Evolutionary conservation across 2,797 vertebrate species (phyloP).

Genomic region (Scomberomorus guttatus): DNA sequence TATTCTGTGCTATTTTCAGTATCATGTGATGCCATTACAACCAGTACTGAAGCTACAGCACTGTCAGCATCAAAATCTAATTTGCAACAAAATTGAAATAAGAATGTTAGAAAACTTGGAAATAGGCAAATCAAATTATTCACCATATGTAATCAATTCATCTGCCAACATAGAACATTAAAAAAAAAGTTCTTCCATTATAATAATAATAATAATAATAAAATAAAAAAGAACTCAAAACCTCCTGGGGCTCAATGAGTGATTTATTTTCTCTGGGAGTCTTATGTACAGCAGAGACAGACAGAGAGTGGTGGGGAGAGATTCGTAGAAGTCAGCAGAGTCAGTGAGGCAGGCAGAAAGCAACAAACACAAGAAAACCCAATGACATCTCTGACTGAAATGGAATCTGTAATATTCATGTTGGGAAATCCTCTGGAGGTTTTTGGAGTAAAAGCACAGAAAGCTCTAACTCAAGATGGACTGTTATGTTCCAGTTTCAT

Average conservation of each 20-base stretch:
- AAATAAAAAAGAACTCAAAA: too few species aligned
- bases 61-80: too few species aligned
- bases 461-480: constrained; percentile 41
- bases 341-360: constrained; percentile 36
- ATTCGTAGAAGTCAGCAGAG: background rate
- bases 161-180: too few species aligned
- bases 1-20: background rate
- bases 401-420: constrained; percentile 43
- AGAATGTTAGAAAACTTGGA: too few species aligned
- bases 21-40: too few species aligned
- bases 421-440: constrained; percentile 56
- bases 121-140: too few species aligned
- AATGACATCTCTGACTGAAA: constrained; percentile 49
- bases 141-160: too few species aligned
- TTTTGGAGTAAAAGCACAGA: constrained; percentile 50
- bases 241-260: too few species aligned
- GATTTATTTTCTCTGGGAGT: background rate
- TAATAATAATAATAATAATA: too few species aligned
- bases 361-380: constrained; percentile 32
- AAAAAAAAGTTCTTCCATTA: too few species aligned
- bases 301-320: background rate
- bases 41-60: too few species aligned
- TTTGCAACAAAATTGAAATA: too few species aligned
- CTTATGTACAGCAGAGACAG: background rate
- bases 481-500: constrained; percentile 23